These are phyloP conservation scores for Machimus atricapillus DNA, from an alignment of 2,888 invertebrate species.

Conservation along the genomic window DNA sequence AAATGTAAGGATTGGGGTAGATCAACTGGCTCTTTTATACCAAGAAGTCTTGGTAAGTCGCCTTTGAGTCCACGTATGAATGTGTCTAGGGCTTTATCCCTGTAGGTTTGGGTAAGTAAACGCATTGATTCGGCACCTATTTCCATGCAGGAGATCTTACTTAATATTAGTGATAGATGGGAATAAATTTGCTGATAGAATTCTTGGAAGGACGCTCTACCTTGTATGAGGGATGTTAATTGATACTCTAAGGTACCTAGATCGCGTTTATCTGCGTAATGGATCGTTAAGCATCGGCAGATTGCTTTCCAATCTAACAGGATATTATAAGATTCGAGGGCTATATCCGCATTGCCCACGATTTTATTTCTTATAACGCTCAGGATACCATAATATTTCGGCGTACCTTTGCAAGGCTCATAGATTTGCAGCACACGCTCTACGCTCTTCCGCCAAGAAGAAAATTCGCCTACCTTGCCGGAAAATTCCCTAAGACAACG, in stretches of 20 bases:
- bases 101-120: background rate
- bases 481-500: slow-evolving; percentile 35
- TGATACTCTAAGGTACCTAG: background rate
- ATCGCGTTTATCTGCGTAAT: background rate
- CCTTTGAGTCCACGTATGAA: background rate
- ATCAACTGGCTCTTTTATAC: background rate
- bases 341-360: background rate
- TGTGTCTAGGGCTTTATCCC: background rate
- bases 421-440: slow-evolving; percentile 41
- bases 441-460: slow-evolving; percentile 42
- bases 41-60: background rate
- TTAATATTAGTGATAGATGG: background rate
- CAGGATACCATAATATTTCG: background rate
- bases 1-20: background rate
- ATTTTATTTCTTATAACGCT: background rate
- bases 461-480: slow-evolving; percentile 27
- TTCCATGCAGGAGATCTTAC: background rate
- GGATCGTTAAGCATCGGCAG: background rate
- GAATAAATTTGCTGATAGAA: background rate
- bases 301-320: background rate
- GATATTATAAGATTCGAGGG: background rate
- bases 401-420: background rate
- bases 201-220: background rate
- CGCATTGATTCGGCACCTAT: background rate
- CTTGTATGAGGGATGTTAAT: background rate